Conservation (phyloP, 2,888 invertebrate genomes). For the Anagyrus pseudococci region DNA sequence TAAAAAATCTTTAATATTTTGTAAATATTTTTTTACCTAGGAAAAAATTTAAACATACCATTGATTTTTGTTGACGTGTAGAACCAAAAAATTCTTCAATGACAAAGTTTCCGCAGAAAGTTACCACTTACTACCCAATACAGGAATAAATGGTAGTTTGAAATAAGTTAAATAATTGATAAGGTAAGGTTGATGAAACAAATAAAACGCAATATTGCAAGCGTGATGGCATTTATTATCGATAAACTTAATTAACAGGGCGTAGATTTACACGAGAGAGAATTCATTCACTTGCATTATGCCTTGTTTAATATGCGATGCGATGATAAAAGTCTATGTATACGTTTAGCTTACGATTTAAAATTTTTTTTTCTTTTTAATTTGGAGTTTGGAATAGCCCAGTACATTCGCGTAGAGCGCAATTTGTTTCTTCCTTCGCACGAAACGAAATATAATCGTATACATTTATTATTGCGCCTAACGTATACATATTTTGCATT, state of each 20-base stretch:
- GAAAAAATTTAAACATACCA: not conserved
- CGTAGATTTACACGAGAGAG: conserved; percentile 61
- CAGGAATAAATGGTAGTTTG: too few species aligned
- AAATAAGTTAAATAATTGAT: too few species aligned
- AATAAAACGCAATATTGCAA: conserved; percentile 46
- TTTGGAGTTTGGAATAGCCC: conserved; percentile 52
- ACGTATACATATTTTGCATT: not conserved
- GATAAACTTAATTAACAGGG: conserved; percentile 62
- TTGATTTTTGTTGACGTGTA: not conserved
- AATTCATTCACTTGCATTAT: conserved; percentile 56
- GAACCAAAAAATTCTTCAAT: not conserved
- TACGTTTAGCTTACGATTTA: conserved; percentile 56
- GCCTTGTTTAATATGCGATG: conserved; percentile 51
- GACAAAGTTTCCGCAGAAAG: too few species aligned
- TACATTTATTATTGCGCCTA: conserved; percentile 7
- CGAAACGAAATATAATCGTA: conserved; percentile 3
- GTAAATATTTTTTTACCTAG: not conserved
- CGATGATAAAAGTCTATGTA: conserved; percentile 51
- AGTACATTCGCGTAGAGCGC: conserved; percentile 31
- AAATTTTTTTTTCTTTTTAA: conserved; percentile 45
- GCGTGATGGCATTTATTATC: conserved; percentile 63
- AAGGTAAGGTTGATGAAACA: not conserved
- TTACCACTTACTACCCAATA: too few species aligned
- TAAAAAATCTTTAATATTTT: not conserved
- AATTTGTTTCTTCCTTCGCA: conserved; percentile 3